Conservation (phyloP, 2,113 vertebrate species). For the Cyanistes caeruleus region DNA sequence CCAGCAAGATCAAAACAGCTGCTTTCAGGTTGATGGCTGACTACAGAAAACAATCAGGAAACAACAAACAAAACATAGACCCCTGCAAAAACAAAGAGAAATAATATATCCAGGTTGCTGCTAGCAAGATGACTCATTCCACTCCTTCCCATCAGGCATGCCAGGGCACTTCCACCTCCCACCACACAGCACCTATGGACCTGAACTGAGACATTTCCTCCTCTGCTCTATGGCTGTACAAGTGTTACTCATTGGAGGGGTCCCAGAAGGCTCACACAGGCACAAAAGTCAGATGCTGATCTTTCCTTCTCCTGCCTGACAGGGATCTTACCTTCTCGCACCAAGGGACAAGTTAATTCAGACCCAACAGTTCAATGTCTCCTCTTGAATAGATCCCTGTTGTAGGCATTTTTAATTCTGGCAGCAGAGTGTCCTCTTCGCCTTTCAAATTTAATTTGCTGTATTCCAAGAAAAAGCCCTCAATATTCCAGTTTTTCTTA, state of each 20-base stretch:
- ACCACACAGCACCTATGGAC: neutral
- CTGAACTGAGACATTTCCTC: neutral
- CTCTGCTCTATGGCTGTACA: neutral
- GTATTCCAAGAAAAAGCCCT: neutral
- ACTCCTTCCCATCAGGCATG: neutral
- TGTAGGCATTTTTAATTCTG: neutral
- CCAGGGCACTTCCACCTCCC: neutral
- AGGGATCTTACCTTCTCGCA: neutral
- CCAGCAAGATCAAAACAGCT: conserved; percentile 9
- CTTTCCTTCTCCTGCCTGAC: neutral
- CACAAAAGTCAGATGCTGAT: neutral
- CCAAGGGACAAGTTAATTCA: neutral
- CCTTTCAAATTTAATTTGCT: neutral
- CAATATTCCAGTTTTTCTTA: neutral
- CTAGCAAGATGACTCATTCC: neutral
- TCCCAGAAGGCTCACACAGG: neutral
- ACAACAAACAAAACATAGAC: conserved; percentile 3
- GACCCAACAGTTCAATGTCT: neutral
- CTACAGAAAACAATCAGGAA: neutral
- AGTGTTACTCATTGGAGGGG: neutral
- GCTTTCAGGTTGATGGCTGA: neutral
- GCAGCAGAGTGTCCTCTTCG: neutral
- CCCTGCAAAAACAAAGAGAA: neutral
- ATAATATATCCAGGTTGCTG: neutral
- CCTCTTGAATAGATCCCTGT: neutral